These are phyloP conservation scores for Hydrophis major DNA, from an alignment of 2,797 vertebrate genomes.

Conservation along the genomic window DNA sequence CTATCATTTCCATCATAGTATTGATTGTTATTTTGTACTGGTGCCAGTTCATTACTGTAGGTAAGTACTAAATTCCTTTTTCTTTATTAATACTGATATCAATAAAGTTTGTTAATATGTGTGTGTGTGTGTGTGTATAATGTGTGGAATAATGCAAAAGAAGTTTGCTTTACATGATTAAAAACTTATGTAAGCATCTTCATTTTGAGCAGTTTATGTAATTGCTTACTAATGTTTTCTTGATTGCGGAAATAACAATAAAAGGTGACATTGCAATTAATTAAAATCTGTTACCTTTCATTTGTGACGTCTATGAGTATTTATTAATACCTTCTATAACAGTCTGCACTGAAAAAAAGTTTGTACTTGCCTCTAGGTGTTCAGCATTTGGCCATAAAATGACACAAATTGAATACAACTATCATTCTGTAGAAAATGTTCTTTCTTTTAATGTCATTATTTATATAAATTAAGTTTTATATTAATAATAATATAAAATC, in stretches of 20 bases:
- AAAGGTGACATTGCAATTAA: not conserved
- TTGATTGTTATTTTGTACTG: conserved; percentile 64
- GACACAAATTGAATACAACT: not conserved
- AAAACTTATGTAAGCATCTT: not conserved
- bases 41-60: conserved; percentile 63
- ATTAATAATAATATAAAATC: not conserved
- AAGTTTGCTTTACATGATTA: not conserved
- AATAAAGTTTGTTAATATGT: not conserved
- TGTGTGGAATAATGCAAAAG: not conserved
- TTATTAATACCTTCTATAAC: not conserved
- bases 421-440: not conserved
- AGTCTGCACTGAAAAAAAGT: not conserved
- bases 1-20: conserved; percentile 62
- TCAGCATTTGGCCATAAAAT: not conserved
- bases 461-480: not conserved
- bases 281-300: not conserved
- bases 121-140: not conserved
- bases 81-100: conserved; percentile 2
- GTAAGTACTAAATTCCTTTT: conserved; percentile 66
- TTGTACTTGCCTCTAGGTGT: not conserved
- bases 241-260: not conserved
- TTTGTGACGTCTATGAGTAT: not conserved
- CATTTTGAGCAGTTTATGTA: not conserved
- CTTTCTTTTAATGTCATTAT: not conserved
- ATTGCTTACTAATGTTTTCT: not conserved